Evolutionary conservation across 2,797 vertebrate genomes (phyloP).

Genomic region (Agapornis canus): DNA sequence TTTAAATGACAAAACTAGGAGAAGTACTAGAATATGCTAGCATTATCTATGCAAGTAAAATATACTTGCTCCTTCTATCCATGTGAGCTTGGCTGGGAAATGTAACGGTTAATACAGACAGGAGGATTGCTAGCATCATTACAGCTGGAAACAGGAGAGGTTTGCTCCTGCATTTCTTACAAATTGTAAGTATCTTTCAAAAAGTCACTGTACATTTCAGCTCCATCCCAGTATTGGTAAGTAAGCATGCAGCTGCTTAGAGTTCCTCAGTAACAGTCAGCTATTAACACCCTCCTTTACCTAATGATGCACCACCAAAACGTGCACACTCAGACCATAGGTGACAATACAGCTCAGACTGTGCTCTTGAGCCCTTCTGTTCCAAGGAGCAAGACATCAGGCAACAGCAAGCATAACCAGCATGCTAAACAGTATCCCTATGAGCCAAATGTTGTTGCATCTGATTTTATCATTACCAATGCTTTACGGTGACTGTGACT

Average conservation of each 20-base stretch:
- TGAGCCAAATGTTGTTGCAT: not conserved
- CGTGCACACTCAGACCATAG: not conserved
- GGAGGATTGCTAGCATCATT: not conserved
- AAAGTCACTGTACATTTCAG: not conserved
- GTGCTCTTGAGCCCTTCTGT: fast-evolving
- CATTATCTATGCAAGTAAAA: not conserved
- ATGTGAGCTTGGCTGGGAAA: not conserved
- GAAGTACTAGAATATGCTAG: not conserved
- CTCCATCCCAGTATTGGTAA: not conserved
- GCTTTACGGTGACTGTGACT: too few species aligned
- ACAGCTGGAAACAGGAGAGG: not conserved
- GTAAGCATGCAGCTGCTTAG: not conserved
- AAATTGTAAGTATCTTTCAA: not conserved
- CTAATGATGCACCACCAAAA: fast-evolving
- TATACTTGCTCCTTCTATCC: not conserved
- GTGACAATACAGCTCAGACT: not conserved
- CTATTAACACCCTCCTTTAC: not conserved
- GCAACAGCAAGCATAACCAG: fast-evolving
- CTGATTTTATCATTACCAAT: not conserved
- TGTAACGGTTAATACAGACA: not conserved
- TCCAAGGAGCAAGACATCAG: not conserved
- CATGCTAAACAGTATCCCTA: not conserved
- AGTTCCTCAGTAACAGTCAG: not conserved
- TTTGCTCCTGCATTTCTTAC: not conserved
- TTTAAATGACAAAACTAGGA: not conserved